Evolutionary conservation across 2,888 invertebrate genomes (phyloP).

Genomic region (Andricus curvator): DNA sequence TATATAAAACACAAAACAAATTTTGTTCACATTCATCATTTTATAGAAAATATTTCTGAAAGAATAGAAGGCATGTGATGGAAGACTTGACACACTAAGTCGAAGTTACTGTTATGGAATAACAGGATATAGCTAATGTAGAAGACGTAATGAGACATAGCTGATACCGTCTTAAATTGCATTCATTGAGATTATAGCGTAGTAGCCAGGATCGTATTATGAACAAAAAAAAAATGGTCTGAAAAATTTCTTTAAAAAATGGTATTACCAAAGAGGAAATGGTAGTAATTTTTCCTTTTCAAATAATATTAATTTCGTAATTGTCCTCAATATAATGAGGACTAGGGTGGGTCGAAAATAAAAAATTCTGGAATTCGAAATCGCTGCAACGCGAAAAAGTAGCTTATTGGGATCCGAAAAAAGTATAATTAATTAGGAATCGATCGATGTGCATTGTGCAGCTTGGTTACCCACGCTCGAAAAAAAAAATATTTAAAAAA

Average conservation of each 20-base stretch:
- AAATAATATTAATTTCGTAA: background rate
- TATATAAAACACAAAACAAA: background rate
- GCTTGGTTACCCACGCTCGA: no score
- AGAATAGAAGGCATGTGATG: background rate
- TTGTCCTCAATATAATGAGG: background rate
- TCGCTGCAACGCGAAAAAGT: no score
- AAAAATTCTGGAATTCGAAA: no score
- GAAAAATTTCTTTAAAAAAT: background rate
- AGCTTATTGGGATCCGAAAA: no score
- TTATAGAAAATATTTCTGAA: background rate
- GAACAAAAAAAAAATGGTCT: background rate
- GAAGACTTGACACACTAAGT: background rate
- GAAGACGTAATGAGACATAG: background rate
- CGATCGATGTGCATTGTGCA: no score
- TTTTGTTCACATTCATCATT: background rate
- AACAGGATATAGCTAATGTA: conserved; percentile 32
- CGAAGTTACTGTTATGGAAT: conserved; percentile 22
- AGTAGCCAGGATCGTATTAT: background rate
- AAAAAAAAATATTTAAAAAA: no score
- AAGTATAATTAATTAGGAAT: no score
- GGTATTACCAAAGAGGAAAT: background rate
- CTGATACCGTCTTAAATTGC: conserved; percentile 12
- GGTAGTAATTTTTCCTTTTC: background rate
- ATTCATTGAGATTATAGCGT: background rate
- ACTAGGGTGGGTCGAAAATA: no score